A percentile compares a stretch with the other conserved stretches of the same genome.
Conservation (phyloP, 2,113 vertebrate species). For the Platycercus adscitus region DNA sequence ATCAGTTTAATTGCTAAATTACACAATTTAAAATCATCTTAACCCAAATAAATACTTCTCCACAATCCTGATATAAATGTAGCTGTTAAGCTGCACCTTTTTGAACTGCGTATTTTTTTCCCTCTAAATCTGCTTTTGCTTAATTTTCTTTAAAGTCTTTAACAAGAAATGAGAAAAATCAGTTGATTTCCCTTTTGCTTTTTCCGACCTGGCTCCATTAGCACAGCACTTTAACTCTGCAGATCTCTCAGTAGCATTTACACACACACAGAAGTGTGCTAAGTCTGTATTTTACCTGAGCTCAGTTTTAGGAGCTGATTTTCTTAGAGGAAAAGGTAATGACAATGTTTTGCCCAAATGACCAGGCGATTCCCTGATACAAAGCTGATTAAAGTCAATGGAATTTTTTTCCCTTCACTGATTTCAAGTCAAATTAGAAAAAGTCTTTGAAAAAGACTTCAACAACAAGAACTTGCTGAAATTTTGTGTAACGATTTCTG, state of each 20-base stretch:
- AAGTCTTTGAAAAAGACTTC: not conserved
- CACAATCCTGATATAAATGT: not conserved
- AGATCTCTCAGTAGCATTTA: not conserved
- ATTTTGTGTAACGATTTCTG: not conserved
- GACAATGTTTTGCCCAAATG: not conserved
- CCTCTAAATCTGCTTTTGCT: not conserved
- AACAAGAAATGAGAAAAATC: not conserved
- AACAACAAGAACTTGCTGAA: not conserved
- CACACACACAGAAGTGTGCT: not conserved
- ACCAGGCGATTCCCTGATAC: not conserved
- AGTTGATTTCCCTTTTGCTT: slow-evolving; percentile 1
- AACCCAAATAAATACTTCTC: not conserved
- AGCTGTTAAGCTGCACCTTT: not conserved
- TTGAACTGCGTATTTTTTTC: not conserved
- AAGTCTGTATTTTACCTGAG: not conserved
- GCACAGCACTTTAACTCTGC: not conserved
- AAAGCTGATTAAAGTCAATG: slow-evolving; percentile 2
- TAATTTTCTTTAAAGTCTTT: not conserved
- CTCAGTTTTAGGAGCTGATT: not conserved
- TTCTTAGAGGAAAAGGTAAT: not conserved
- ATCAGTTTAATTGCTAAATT: not conserved
- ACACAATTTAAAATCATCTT: not conserved
- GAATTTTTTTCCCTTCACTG: slow-evolving; percentile 14
- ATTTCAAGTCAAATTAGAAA: slow-evolving; percentile 23
- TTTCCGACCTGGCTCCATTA: not conserved